Conservation (phyloP, 1,140 invertebrate genomes). For the Andricus grossulariae region DNA sequence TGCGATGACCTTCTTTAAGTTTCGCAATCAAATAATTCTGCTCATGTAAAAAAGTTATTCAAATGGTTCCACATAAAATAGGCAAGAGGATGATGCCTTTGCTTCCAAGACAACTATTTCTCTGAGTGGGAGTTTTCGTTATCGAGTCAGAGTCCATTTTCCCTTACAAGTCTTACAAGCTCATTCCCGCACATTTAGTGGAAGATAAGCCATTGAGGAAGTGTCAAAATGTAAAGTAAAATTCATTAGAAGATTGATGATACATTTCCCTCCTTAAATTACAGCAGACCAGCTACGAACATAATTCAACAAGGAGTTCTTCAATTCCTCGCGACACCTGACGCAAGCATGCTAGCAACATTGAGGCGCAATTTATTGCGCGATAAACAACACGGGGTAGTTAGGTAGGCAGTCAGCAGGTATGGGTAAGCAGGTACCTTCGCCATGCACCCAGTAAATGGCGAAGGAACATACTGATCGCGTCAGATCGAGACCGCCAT, state of each 20-base stretch:
- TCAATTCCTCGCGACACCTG: slow-evolving; percentile 25
- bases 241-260: not conserved
- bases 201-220: not conserved
- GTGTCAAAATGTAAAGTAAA: slow-evolving; percentile 8
- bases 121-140: no score
- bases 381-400: slow-evolving; percentile 23
- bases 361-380: slow-evolving; percentile 26
- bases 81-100: no score
- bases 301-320: slow-evolving; percentile 16
- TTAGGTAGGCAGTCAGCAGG: not conserved
- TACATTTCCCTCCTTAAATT: slow-evolving; percentile 11
- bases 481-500: no score
- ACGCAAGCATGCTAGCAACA: slow-evolving; percentile 16
- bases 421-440: slow-evolving; percentile 3
- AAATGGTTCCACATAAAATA: no score
- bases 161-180: no score
- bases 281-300: not conserved
- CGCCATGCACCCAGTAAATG: not conserved
- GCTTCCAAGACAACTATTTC: no score
- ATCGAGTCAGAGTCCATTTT: no score
- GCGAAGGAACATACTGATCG: not conserved
- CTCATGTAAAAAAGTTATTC: no score
- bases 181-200: not conserved
- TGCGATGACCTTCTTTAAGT: no score
- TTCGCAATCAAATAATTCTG: no score